Percentiles rank a stretch among this genome's conserved stretches.
phyloP scores from a whole-genome alignment of 2,888 invertebrate species.

The Eulithis testata region DNA sequence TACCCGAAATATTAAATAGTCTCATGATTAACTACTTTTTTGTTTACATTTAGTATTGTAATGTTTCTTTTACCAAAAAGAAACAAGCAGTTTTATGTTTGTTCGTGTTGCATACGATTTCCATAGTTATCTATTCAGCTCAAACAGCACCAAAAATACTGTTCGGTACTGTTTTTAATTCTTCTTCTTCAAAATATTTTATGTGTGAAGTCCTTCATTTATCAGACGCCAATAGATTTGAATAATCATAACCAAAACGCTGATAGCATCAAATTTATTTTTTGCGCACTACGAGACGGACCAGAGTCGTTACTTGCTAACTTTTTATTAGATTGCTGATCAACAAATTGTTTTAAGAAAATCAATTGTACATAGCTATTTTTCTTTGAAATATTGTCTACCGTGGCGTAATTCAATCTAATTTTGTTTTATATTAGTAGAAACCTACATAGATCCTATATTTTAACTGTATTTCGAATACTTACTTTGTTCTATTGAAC shows the following conservation, averaged over 20 bases:
- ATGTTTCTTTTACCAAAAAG: too few relatives aligned
- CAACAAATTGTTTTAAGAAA: too few relatives aligned
- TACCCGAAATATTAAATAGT: background rate
- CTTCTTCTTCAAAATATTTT: conserved; percentile 42
- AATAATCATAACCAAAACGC: conserved; percentile 22
- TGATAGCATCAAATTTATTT: conserved; percentile 17
- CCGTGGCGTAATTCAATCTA: too few relatives aligned
- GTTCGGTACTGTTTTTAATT: conserved; percentile 27
- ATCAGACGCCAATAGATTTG: conserved; percentile 15
- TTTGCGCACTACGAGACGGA: conserved; percentile 12
- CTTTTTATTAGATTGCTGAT: conserved; percentile 5
- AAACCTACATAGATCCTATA: too few relatives aligned
- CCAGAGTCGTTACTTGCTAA: conserved; percentile 4
- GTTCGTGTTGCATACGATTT: background rate
- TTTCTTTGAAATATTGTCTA: too few relatives aligned
- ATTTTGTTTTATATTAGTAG: too few relatives aligned
- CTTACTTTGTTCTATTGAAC: background rate
- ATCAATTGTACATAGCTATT: too few relatives aligned
- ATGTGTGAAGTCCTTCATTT: conserved; percentile 15
- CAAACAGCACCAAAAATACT: conserved; percentile 2
- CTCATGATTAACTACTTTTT: too few relatives aligned
- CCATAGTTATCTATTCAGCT: background rate
- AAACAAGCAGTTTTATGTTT: background rate
- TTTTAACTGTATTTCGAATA: background rate
- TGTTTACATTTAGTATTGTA: too few relatives aligned